These are phyloP conservation scores for Lynx canadensis DNA, from an alignment of 2,113 vertebrate genomes.

Conservation along the genomic window DNA sequence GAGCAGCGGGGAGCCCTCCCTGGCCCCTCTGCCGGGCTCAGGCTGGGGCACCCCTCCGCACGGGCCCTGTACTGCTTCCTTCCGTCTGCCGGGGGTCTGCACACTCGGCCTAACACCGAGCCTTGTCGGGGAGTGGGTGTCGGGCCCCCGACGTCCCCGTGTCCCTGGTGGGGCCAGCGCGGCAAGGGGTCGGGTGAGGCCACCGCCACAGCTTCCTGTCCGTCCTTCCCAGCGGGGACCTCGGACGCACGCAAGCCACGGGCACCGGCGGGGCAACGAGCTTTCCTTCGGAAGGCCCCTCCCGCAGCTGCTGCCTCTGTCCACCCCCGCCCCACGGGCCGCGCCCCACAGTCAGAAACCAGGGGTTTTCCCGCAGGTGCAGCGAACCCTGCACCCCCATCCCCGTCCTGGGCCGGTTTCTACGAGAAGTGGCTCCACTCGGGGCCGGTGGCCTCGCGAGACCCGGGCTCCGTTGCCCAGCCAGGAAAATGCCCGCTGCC, in stretches of 20 bases:
- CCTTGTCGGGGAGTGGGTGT: fast-evolving
- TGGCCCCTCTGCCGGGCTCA: fast-evolving
- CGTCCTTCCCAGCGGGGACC: fast-evolving
- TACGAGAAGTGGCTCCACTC: fast-evolving
- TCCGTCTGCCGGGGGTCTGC: fast-evolving
- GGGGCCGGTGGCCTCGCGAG: fast-evolving
- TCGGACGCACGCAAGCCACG: fast-evolving
- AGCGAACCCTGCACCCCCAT: fast-evolving
- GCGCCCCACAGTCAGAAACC: fast-evolving
- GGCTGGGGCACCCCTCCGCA: fast-evolving
- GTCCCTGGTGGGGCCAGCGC: not conserved
- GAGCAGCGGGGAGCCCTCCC: not conserved
- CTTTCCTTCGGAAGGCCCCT: not conserved
- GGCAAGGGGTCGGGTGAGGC: not conserved
- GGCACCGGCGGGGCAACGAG: not conserved
- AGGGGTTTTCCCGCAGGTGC: fast-evolving
- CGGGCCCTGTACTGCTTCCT: not conserved
- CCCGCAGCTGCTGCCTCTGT: not conserved
- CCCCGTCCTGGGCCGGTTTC: not conserved
- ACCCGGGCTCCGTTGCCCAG: fast-evolving
- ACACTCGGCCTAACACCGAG: not conserved
- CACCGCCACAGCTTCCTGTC: not conserved
- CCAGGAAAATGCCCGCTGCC: not conserved
- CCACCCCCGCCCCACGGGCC: not conserved
- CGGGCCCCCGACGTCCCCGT: fast-evolving